Percentiles rank a stretch among this genome's conserved stretches.
Conservation (phyloP, 2,797 vertebrate genomes). For the Eremophila alpestris region DNA sequence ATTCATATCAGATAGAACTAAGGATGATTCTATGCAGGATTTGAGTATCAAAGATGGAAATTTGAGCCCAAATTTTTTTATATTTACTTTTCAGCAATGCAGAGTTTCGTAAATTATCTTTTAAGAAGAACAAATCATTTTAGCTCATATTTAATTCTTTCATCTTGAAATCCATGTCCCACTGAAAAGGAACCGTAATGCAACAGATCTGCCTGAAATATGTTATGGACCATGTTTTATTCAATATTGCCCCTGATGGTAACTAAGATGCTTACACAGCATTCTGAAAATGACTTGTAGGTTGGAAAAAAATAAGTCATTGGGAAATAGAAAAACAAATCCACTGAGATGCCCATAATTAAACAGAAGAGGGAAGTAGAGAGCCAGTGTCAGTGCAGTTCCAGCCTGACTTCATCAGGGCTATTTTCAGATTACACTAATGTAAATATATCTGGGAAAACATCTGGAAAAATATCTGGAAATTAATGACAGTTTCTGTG, state of each 20-base stretch:
- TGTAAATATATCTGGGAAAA: background rate
- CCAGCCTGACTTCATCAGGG: background rate
- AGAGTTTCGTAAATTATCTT: background rate
- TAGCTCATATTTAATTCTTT: background rate
- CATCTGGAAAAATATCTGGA: background rate
- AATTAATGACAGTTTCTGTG: background rate
- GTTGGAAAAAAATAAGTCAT: background rate
- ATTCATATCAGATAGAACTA: background rate
- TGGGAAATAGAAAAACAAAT: background rate
- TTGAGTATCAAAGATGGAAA: background rate
- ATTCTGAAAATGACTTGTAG: background rate
- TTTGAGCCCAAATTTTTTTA: background rate
- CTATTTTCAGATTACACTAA: background rate
- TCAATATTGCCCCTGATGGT: background rate
- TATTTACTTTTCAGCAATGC: background rate
- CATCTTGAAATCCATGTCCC: background rate
- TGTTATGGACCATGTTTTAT: background rate
- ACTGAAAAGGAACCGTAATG: background rate
- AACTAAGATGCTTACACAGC: background rate
- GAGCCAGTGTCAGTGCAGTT: background rate
- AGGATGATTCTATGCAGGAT: background rate
- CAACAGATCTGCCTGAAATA: background rate
- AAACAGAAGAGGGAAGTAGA: slow-evolving; percentile 12
- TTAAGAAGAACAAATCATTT: background rate
- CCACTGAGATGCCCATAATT: background rate